A percentile compares a stretch with the other conserved stretches of the same genome.
phyloP scores from a whole-genome alignment of 1,140 invertebrate genomes.

The Xylocopa sonorina region DNA sequence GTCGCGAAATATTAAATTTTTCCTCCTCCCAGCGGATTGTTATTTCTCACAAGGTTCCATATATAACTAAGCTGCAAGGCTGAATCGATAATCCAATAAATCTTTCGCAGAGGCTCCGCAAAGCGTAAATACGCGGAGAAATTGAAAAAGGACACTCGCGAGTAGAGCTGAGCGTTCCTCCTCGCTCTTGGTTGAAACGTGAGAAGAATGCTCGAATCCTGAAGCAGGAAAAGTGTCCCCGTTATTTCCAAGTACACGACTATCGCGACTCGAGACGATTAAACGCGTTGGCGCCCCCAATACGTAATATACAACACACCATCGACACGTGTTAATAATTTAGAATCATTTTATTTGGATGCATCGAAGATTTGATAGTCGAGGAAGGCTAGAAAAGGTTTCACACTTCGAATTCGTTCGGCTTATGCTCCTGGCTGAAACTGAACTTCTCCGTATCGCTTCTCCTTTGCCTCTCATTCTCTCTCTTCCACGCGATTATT shows the following conservation, averaged over 20 bases:
- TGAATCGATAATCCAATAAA: conserved; percentile 47
- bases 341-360: conserved; percentile 53
- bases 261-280: background rate
- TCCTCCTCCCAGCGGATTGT: background rate
- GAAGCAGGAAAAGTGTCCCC: conserved; percentile 12
- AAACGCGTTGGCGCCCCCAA: conserved; percentile 16
- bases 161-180: background rate
- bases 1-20: background rate
- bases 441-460: background rate
- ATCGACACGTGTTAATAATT: conserved; percentile 36
- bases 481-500: conserved; percentile 6
- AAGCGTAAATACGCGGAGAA: conserved; percentile 8
- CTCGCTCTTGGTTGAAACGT: background rate
- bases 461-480: conserved; percentile 4
- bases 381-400: conserved; percentile 41
- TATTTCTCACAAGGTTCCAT: background rate
- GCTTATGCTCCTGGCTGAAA: conserved; percentile 1
- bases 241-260: conserved; percentile 26
- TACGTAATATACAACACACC: conserved; percentile 39
- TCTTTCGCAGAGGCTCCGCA: conserved; percentile 9
- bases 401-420: conserved; percentile 21
- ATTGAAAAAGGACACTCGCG: conserved; percentile 38
- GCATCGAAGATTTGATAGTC: conserved; percentile 55
- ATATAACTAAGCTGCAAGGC: conserved; percentile 12
- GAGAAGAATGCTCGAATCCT: conserved; percentile 12